Evolutionary conservation across 2,113 vertebrate species (phyloP).

Genomic region (Rynchops niger): DNA sequence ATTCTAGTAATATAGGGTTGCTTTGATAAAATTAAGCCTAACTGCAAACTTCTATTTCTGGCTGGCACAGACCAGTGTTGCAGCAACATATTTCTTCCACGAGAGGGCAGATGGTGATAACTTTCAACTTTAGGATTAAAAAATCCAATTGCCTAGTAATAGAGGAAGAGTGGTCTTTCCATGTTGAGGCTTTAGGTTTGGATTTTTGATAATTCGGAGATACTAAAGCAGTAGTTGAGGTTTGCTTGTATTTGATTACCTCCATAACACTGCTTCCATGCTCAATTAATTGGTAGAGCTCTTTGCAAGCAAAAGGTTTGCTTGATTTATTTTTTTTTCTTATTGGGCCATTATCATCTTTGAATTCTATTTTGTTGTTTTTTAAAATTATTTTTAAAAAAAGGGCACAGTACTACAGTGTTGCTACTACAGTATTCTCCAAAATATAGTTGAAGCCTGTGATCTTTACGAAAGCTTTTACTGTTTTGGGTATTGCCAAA

Average conservation of each 20-base stretch:
- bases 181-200: not conserved
- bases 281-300: not conserved
- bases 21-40: not conserved
- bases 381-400: no score
- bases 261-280: not conserved
- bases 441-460: not conserved
- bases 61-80: not conserved
- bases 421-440: not conserved
- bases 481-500: not conserved
- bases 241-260: not conserved
- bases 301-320: not conserved
- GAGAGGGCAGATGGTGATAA: slow-evolving; percentile 24
- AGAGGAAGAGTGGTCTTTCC: not conserved
- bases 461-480: not conserved
- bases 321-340: not conserved
- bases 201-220: not conserved
- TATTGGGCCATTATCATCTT: not conserved
- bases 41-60: not conserved
- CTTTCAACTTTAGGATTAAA: not conserved
- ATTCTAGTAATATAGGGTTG: not conserved
- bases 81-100: not conserved
- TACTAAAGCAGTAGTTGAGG: not conserved
- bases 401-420: not conserved
- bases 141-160: not conserved
- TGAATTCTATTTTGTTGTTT: not conserved